A percentile compares a stretch with the other conserved stretches of the same genome.
Conservation (phyloP, 2,113 vertebrate species). For the Aviceda subcristata region DNA sequence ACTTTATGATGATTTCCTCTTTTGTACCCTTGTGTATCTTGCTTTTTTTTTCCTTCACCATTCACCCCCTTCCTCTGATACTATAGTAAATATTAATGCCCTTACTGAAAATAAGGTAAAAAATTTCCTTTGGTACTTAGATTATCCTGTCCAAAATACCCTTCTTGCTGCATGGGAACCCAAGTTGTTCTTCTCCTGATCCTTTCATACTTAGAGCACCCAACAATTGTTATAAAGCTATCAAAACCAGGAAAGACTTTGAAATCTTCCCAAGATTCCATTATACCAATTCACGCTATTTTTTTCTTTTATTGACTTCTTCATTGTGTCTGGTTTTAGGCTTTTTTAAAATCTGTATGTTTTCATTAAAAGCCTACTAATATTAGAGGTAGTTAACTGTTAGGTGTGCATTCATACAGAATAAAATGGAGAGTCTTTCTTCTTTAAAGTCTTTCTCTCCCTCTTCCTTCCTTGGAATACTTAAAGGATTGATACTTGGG, state of each 20-base stretch:
- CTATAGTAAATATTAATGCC: not conserved
- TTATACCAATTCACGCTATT: not conserved
- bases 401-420: not conserved
- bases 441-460: not conserved
- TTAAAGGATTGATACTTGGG: not conserved
- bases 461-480: not conserved
- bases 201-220: not conserved
- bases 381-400: not conserved
- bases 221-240: not conserved
- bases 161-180: fast-evolving
- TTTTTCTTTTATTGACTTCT: not conserved
- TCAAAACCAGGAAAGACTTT: not conserved
- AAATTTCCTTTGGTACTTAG: not conserved
- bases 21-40: not conserved
- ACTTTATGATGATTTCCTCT: not conserved
- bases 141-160: not conserved
- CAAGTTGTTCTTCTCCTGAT: not conserved
- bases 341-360: not conserved
- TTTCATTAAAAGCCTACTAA: not conserved
- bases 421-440: fast-evolving
- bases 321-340: not conserved
- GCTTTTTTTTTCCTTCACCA: not conserved
- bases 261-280: not conserved
- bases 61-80: not conserved
- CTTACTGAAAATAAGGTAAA: not conserved